Base-by-base conservation (phyloP, 2,888 invertebrate species). In the Apomyelois bistriatella region DNA sequence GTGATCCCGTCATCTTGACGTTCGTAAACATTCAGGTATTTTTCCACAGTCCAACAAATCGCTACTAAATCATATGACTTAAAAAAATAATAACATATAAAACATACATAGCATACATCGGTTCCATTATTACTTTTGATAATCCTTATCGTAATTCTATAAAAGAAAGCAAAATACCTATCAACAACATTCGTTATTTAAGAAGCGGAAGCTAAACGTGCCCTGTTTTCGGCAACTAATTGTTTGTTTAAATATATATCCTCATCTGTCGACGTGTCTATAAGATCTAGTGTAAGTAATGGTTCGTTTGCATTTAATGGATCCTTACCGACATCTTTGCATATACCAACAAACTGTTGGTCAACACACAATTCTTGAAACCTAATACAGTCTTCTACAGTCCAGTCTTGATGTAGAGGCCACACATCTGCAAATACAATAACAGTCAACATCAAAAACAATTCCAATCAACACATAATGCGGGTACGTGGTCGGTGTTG, bases 311-410 rank as follows among this genome's bases (percentile, higher is more conserved):
- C 91, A 58, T 93, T 92, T 28, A 92, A 70, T 15, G 92, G 91
- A 65, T 95, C 94, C 41, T 87, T 87, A 53, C 92, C 92, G 7
- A 93, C 91, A 15, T 93, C 91, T 58, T 92, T 91, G 49, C 96
- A 91, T 47, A 93, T 76, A 0, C 95, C 94, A 10, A 94, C 94
- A 59, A 96, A 95, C 50, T 92, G 89, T 65, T 93, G 93, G 35
- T 93, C 92, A 35, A 93, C 92, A 5, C 95, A 94, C 58, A 96
- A 71, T 61, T 94, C 90, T 66, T 94, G 94, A 74, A 96, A 96
- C 55, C 92, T 84, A 50, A 94, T 82, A 66, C 95, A 95, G 77
- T 95, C 95, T 63, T 94, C 94, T 61, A 94, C 92, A 0, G 93
- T 90, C 95, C 95, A 95, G 78, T 95, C 93, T 64, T 84, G 85